Conservation (phyloP, 2,113 vertebrate species). For the Hoplias malabaricus region DNA sequence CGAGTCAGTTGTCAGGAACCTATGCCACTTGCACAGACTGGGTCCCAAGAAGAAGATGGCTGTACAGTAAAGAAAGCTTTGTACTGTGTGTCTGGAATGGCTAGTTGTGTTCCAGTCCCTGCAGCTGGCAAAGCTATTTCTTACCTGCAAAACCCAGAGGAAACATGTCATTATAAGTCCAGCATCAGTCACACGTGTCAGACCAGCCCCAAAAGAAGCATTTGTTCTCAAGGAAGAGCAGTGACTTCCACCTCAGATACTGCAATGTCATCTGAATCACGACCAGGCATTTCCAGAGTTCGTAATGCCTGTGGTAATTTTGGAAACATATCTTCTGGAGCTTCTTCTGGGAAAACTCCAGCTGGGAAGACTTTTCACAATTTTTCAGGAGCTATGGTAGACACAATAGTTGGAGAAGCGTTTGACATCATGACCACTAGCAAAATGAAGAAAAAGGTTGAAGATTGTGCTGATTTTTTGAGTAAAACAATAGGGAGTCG, state of each 20-base stretch:
- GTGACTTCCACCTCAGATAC: slow-evolving; percentile 64
- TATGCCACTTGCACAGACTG: slow-evolving; percentile 45
- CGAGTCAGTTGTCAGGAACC: slow-evolving; percentile 67
- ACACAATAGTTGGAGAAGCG: slow-evolving; percentile 85
- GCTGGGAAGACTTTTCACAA: slow-evolving; percentile 67
- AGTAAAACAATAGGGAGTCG: slow-evolving; percentile 69
- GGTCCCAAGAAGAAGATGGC: slow-evolving; percentile 67
- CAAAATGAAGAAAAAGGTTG: slow-evolving; percentile 76
- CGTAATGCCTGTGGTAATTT: slow-evolving; percentile 45
- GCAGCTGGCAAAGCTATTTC: slow-evolving; percentile 85
- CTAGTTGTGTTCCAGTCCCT: slow-evolving; percentile 89
- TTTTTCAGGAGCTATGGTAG: slow-evolving; percentile 86
- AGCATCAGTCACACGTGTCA: slow-evolving; percentile 56
- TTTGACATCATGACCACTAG: slow-evolving; percentile 83
- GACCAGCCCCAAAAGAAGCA: slow-evolving; percentile 54
- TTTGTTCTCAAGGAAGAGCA: slow-evolving; percentile 49
- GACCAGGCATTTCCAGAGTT: slow-evolving; percentile 54
- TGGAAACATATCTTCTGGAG: slow-evolving; percentile 20
- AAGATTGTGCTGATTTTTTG: slow-evolving; percentile 75
- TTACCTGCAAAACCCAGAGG: slow-evolving; percentile 69
- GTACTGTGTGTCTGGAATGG: slow-evolving; percentile 89
- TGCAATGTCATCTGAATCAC: slow-evolving; percentile 68
- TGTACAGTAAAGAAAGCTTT: slow-evolving; percentile 89
- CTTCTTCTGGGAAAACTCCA: slow-evolving; percentile 55
- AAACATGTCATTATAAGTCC: slow-evolving; percentile 59